Evolutionary conservation across 92 coral and sea anemone species (phyloP).

Genomic region (Parazoanthus swiftii): DNA sequence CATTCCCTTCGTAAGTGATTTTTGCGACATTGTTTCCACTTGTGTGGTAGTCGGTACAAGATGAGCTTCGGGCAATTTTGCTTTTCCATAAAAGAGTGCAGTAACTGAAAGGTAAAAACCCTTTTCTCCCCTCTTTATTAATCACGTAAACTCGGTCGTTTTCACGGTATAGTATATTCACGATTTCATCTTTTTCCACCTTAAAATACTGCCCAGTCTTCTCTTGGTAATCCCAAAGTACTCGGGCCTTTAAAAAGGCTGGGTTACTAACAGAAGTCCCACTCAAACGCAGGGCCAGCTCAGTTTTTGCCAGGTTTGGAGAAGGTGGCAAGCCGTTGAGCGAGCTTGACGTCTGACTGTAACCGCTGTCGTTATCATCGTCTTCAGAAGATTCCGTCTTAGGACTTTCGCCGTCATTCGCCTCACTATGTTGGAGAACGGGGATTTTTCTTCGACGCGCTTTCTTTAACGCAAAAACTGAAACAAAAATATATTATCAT

Average conservation of each 20-base stretch:
- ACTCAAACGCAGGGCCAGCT: conserved; percentile 59
- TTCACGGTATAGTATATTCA: conserved; percentile 64
- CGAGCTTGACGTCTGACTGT: conserved; percentile 66
- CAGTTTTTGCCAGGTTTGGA: conserved; percentile 79
- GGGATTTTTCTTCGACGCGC: conserved; percentile 69
- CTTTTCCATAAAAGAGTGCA: conserved; percentile 72
- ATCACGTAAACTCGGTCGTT: conserved; percentile 60
- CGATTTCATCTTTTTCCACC: conserved; percentile 73
- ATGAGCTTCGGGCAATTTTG: conserved; percentile 26
- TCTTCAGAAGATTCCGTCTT: conserved; percentile 53
- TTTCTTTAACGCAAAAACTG: conserved; percentile 75
- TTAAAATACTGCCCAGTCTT: conserved; percentile 42
- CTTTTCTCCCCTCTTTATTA: conserved; percentile 55
- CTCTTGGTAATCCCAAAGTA: conserved; percentile 63
- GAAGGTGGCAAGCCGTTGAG: conserved; percentile 53
- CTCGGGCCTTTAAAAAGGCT: conserved; percentile 62
- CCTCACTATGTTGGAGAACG: conserved; percentile 55
- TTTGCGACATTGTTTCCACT: neutral
- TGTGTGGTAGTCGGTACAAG: neutral
- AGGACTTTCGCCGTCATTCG: conserved; percentile 42
- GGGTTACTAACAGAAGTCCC: conserved; percentile 60
- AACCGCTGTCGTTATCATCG: conserved; percentile 82
- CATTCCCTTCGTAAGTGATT: conserved; percentile 1
- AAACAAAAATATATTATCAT: neutral
- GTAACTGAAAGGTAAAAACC: conserved; percentile 78